Percentiles rank a stretch among this genome's conserved stretches.
Conservation (phyloP, 2,113 vertebrate species). For the Paradoxurus hermaphroditus region DNA sequence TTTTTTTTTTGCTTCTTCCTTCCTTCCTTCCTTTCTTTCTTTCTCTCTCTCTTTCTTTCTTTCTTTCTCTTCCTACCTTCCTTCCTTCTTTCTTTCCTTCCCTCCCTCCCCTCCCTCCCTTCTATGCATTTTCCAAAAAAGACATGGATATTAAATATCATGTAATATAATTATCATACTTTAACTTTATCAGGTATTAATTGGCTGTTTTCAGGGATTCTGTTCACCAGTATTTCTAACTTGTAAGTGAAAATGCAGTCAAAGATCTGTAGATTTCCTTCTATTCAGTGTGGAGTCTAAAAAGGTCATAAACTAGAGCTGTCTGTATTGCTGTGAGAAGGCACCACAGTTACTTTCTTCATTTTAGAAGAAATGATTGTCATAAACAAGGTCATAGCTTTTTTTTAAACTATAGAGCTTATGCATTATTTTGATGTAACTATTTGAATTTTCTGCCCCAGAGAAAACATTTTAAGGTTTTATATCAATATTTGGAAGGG, state of each 20-base stretch:
- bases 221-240: not conserved
- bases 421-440: conserved; percentile 47
- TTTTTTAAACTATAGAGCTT: not conserved
- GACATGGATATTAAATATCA: not conserved
- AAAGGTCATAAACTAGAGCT: not conserved
- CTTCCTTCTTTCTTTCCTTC: not conserved
- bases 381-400: not conserved
- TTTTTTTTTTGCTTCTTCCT: fast-evolving
- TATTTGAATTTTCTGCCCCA: conserved; percentile 37
- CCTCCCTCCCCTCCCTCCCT: too few species aligned
- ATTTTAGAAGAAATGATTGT: not conserved
- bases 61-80: too few species aligned
- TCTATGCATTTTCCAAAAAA: not conserved
- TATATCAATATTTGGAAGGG: conserved; percentile 20
- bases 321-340: not conserved
- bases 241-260: not conserved
- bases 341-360: not conserved
- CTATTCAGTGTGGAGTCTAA: not conserved
- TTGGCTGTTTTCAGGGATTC: not conserved
- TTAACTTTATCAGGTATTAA: not conserved
- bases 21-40: too few species aligned
- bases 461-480: conserved; percentile 44
- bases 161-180: not conserved
- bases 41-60: too few species aligned
- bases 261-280: not conserved